phyloP scores from a whole-genome alignment of 2,797 vertebrate species.

The Centroberyx gerrardi region DNA sequence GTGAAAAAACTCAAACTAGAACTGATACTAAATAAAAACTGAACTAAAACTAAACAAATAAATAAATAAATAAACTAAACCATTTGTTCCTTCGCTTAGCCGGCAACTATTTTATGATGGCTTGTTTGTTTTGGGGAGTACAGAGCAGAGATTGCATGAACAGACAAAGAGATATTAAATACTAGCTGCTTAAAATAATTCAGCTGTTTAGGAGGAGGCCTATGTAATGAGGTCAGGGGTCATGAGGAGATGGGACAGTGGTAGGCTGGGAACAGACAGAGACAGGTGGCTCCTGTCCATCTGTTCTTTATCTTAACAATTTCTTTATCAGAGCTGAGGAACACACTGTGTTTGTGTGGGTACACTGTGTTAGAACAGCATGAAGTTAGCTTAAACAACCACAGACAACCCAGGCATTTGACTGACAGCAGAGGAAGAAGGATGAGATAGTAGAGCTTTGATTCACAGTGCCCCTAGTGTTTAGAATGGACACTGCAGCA shows the following conservation, averaged over 20 bases:
- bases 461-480: conserved; percentile 19
- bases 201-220: no score
- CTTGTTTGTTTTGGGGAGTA: no score
- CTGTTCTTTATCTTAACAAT: conserved; percentile 28
- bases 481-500: conserved; percentile 32
- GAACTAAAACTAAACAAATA: no score
- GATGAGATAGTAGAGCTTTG: not conserved
- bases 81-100: no score
- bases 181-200: no score
- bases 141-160: no score
- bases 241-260: conserved; percentile 23
- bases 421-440: conserved; percentile 13
- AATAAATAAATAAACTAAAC: no score
- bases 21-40: no score
- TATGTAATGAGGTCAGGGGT: conserved; percentile 1
- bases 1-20: no score
- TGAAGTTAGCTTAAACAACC: conserved; percentile 46
- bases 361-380: conserved; percentile 58
- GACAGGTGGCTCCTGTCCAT: conserved; percentile 40
- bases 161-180: no score
- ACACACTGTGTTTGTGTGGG: conserved; percentile 66
- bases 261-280: conserved; percentile 3
- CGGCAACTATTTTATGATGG: no score
- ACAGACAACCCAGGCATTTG: conserved; percentile 29
- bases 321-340: conserved; percentile 69